phyloP scores from a whole-genome alignment of 2,797 vertebrate genomes.

The Xenopus petersii region DNA sequence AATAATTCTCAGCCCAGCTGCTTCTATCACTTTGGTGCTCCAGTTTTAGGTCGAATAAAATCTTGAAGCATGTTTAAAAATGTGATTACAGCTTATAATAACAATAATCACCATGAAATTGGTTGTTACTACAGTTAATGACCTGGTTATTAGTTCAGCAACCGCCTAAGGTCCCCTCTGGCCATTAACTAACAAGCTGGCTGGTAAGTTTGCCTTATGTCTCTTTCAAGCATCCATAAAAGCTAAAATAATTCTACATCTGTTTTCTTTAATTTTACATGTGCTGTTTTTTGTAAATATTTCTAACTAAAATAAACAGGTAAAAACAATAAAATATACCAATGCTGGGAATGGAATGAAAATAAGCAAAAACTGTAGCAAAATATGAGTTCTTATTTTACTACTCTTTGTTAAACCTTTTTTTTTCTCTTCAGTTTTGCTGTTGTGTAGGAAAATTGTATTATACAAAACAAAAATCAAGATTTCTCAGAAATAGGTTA shows the following conservation, averaged over 20 bases:
- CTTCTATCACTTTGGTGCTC: constrained; percentile 59
- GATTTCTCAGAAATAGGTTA: no score
- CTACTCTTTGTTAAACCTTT: no score
- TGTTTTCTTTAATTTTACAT: constrained; percentile 22
- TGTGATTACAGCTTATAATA: constrained; percentile 68
- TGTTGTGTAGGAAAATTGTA: no score
- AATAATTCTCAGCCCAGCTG: constrained; percentile 67
- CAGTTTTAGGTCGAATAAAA: constrained; percentile 60
- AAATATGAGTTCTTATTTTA: no score
- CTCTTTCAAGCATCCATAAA: constrained; percentile 44
- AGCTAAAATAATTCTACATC: constrained; percentile 24
- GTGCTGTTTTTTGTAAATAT: constrained; percentile 18
- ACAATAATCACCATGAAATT: constrained; percentile 74
- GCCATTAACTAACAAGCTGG: constrained; percentile 60
- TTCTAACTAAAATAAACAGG: constrained; percentile 6
- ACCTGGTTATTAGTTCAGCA: constrained; percentile 60
- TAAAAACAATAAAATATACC: constrained; percentile 5
- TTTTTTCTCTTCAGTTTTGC: no score
- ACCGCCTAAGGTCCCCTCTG: constrained; percentile 56
- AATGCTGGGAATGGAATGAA: neutral
- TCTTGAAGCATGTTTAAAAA: constrained; percentile 66
- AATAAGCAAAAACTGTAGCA: no score
- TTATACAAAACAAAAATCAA: no score
- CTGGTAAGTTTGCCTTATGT: constrained; percentile 58
- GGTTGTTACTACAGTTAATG: constrained; percentile 69